Conservation (phyloP, 2,888 invertebrate species). For the Tuberolachnus salignus region DNA sequence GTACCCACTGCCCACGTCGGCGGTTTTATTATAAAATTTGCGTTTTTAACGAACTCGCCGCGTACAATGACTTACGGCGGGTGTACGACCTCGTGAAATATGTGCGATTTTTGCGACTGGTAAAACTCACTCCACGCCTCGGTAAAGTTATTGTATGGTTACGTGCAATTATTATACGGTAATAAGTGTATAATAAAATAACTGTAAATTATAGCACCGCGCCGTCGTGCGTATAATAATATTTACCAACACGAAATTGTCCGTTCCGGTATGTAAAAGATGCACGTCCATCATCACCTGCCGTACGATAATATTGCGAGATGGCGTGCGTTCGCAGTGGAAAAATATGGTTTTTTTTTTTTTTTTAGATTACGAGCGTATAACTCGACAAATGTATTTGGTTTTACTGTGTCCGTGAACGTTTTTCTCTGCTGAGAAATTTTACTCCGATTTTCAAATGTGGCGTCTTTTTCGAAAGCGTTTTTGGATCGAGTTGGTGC, state of each 20-base stretch:
- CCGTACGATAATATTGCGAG: too few relatives aligned
- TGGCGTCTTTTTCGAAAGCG: too few relatives aligned
- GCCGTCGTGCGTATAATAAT: not conserved
- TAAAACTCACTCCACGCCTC: slow-evolving; percentile 1
- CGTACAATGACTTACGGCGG: slow-evolving; percentile 14
- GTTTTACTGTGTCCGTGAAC: too few relatives aligned
- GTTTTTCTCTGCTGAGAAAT: too few relatives aligned
- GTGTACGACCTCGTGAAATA: not conserved
- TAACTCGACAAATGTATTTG: too few relatives aligned
- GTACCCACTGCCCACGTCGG: too few relatives aligned
- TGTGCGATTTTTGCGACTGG: slow-evolving; percentile 2
- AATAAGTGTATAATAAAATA: not conserved
- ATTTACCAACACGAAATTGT: slow-evolving; percentile 4
- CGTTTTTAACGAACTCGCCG: not conserved
- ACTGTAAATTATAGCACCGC: slow-evolving; percentile 12
- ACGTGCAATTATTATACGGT: too few relatives aligned
- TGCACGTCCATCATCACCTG: too few relatives aligned
- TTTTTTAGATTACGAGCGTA: too few relatives aligned
- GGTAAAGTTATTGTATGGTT: not conserved
- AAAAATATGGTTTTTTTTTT: not conserved
- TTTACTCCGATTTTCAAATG: too few relatives aligned
- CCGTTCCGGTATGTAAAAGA: slow-evolving; percentile 8
- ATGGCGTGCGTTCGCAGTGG: not conserved
- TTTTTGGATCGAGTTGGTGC: too few relatives aligned
- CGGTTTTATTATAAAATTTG: too few relatives aligned